Conservation (phyloP, 2,888 invertebrate genomes). For the Nymphalis urticae region DNA sequence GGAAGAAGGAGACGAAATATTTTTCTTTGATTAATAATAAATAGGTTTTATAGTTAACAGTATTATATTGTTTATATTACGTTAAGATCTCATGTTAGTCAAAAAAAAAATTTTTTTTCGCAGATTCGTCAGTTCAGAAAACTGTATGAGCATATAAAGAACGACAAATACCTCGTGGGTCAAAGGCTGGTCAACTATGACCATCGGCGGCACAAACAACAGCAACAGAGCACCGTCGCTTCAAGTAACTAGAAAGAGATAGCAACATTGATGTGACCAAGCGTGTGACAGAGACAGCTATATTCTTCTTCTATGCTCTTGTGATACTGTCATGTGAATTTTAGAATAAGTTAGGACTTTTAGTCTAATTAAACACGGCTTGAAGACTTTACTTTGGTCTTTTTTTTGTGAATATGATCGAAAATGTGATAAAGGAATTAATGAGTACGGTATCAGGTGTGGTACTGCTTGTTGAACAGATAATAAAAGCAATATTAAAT, state of each 20-base stretch:
- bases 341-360: constrained; percentile 25
- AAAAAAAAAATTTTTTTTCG: constrained; percentile 11
- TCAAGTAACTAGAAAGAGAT: constrained; percentile 53
- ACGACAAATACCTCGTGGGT: constrained; percentile 99
- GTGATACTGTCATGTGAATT: constrained; percentile 23
- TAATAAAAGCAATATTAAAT: constrained; percentile 33
- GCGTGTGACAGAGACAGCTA: constrained; percentile 21
- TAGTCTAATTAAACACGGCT: constrained; percentile 27
- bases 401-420: constrained; percentile 18
- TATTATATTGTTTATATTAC: too few relatives aligned
- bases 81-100: too few relatives aligned
- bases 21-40: too few relatives aligned
- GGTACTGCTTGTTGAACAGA: constrained; percentile 10
- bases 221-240: constrained; percentile 50
- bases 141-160: constrained; percentile 98
- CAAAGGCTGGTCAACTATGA: constrained; percentile 98
- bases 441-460: constrained; percentile 3
- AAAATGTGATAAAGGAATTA: constrained; percentile 32
- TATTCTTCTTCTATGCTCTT: constrained; percentile 28
- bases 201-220: constrained; percentile 85
- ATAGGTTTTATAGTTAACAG: too few relatives aligned
- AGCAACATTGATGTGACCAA: constrained; percentile 16
- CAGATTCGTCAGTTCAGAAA: constrained; percentile 96
- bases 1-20: too few relatives aligned
- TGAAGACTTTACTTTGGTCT: constrained; percentile 16